phyloP scores from a whole-genome alignment of 1,140 invertebrate species.

The Helicorthomorpha holstii region DNA sequence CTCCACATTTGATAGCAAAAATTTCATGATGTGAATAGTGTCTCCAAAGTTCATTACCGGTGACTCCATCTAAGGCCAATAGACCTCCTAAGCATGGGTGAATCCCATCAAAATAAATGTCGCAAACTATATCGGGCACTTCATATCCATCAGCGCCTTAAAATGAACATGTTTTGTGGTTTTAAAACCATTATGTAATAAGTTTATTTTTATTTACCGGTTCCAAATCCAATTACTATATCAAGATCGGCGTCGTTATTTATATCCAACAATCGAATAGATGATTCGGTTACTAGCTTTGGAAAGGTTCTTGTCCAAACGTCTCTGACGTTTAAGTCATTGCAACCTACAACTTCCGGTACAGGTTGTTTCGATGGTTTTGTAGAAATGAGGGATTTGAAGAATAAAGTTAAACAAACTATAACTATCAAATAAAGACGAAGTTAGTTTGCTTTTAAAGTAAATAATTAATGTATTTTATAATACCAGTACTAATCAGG shows the following conservation, averaged over 20 bases:
- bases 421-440: too few species aligned
- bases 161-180: conserved; percentile 1
- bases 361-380: too few species aligned
- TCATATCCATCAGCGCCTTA: conserved; percentile 32
- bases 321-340: conserved; percentile 42
- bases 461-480: too few species aligned
- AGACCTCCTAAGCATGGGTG: conserved; percentile 56
- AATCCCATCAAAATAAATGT: conserved; percentile 42
- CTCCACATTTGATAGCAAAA: conserved; percentile 52
- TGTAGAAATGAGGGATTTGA: too few species aligned
- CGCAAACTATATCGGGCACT: conserved; percentile 36
- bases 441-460: conserved; percentile 32
- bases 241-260: conserved; percentile 55
- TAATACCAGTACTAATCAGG: too few species aligned
- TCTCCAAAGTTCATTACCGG: conserved; percentile 54
- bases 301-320: conserved; percentile 54
- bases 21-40: conserved; percentile 54
- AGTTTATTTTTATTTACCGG: conserved; percentile 34
- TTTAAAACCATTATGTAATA: neutral
- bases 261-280: conserved; percentile 49
- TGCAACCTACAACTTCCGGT: conserved; percentile 44
- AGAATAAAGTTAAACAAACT: too few species aligned
- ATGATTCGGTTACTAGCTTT: conserved; percentile 55
- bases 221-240: conserved; percentile 60
- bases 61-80: conserved; percentile 51